Evolutionary conservation across 2,797 vertebrate genomes (phyloP), one percentile per base, ranked within the genome.

Genomic region (Chlorospingus flavigularis): DNA sequence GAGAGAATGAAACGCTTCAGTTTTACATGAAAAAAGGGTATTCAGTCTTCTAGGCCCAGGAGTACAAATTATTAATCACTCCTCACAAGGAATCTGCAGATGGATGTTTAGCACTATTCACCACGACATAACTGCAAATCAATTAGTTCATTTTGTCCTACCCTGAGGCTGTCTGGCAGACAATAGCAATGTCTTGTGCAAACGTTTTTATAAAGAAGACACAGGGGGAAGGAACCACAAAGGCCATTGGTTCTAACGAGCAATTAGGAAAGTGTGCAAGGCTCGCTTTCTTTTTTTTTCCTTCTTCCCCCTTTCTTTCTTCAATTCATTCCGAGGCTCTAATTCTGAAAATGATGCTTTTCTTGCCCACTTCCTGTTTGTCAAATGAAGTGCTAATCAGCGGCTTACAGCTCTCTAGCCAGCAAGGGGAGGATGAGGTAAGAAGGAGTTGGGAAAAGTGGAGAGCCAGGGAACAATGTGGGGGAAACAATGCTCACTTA

Each of bases 181-280:
- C 97, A 98, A 98, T 97, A 50, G 96, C 94, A 86, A 96, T 82
- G 95, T 94, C 97, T 97, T 97, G 93, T 87, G 96, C 95, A 94
- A 97, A 97, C 2, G 78, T 96, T 96, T 96, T 96, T 92, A 96
- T 96, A 95, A 94, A 96, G 96, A 97, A 96, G 97, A 97, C 95
- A 96, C 96, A 86, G 86, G 94, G 90, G 94, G 95, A 95, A 96
- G 92, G 95, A 97, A 92, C 79, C 94, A 96, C 95, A 97, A 97
- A 97, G 95, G 94, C 96, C 91, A 96, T 96, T 97, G 95, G 94
- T 97, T 97, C 97, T 97, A 98, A 97, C 97, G 92, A 97, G 97
- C 97, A 98, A 98, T 97, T 97, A 97, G 96, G 95, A 97, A 97
- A 97, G 97, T 95, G 97, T 97, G 96, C 93, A 95, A 96, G 94